A percentile compares a stretch with the other conserved stretches of the same genome.
Evolutionary conservation across 2,888 invertebrate genomes (phyloP).

Genomic region (Escarpia spicata): DNA sequence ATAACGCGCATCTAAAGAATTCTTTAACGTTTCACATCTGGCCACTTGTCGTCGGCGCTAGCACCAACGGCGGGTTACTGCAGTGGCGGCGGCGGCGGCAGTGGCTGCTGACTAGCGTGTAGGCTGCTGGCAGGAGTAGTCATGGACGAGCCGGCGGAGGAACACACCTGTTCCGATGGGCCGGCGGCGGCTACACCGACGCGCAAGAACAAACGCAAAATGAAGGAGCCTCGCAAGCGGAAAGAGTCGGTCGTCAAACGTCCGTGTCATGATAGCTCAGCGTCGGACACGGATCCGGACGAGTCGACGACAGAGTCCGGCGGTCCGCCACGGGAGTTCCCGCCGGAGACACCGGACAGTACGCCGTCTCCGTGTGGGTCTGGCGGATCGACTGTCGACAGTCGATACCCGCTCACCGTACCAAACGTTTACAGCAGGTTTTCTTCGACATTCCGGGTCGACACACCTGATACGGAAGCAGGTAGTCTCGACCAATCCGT

Average conservation of each 20-base stretch:
- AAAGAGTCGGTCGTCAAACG: conserved; percentile 47
- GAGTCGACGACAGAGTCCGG: conserved; percentile 32
- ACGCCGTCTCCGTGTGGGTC: conserved; percentile 25
- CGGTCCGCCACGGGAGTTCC: not conserved
- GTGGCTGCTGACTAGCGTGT: not conserved
- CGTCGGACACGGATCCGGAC: conserved; percentile 35
- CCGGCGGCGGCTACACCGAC: conserved; percentile 26
- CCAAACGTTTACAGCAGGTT: conserved; percentile 14
- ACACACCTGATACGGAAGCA: not conserved
- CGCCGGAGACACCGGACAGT: not conserved
- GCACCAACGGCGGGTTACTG: not conserved
- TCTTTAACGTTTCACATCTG: conserved; percentile 31
- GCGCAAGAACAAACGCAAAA: conserved; percentile 37
- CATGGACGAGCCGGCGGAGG: not conserved
- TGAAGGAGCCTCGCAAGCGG: conserved; percentile 32
- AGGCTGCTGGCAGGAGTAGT: not conserved
- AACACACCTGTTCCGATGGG: not conserved
- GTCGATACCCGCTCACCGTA: conserved; percentile 14
- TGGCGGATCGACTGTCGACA: not conserved
- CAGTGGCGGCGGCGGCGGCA: not conserved
- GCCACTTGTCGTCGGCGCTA: conserved; percentile 25
- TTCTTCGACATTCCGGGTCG: not conserved
- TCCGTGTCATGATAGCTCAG: conserved; percentile 53
- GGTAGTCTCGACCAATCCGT: not conserved
- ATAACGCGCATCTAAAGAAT: conserved; percentile 29